Evolutionary conservation across 2,797 vertebrate species (phyloP), one percentile per base, ranked within the genome.

Genomic region (Halcyon badia): DNA sequence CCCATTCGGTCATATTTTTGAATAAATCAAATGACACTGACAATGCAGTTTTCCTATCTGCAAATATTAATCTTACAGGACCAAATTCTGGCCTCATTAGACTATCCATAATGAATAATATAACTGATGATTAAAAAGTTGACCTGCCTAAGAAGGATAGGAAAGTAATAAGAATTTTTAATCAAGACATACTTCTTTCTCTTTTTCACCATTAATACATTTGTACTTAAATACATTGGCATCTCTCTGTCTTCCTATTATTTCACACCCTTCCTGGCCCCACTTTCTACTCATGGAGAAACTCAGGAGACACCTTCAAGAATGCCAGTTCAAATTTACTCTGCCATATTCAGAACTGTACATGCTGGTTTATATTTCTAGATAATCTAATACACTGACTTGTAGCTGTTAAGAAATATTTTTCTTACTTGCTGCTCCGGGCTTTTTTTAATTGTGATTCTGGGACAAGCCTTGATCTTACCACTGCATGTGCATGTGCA

Each of bases 1-100:
- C 76, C 86, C 41, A 76, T 91, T 92, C 93, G 93, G 80, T 92
- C 71, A 85, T 80, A 94, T 91, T 97, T 94, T 92, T 91, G 62
- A 95, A 75, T 92, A 98, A 98, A 97, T 96, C 94, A 96, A 96
- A 86, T 95, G 61, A 78, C 79, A 96, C 7, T 94, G 93, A 97
- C 84, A 97, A 82, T 1, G 24, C 68, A 96, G 96, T 97, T 97
- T 97, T 93, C 90, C 66, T 97, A 83, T 97, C 76, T 95, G 76
- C 61, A 97, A 89, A 92, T 97, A 94, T 65, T 85, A 94, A 93
- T 95, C 83, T 95, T 83, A 88, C 41, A 89, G 57, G 87, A 92
- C 69, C 62, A 95, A 96, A 94, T 86, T 95, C 94, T 93, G 57
- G 30, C 72, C 90, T 98, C 91, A 97, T 94, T 97, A 96, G 81